Conservation (phyloP, 2,888 invertebrate species). For the Noctua fimbriata region DNA sequence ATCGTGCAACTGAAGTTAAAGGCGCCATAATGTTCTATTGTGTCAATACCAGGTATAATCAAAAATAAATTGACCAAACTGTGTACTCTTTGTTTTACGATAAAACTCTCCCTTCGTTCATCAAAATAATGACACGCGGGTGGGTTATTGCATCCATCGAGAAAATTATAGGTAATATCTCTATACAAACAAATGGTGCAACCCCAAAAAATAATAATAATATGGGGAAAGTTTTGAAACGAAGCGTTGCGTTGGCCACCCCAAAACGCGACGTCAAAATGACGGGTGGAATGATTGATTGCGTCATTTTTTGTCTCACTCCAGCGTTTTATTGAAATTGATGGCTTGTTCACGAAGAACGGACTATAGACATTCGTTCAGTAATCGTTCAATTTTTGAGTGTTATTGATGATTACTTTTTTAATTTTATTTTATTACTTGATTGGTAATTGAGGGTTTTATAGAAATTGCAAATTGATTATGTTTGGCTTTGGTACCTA, state of each 20-base stretch:
- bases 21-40: too few relatives aligned
- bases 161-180: slow-evolving; percentile 46
- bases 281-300: slow-evolving; percentile 71
- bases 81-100: slow-evolving; percentile 8
- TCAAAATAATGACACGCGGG: slow-evolving; percentile 26
- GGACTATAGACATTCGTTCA: slow-evolving; percentile 65
- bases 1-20: too few relatives aligned
- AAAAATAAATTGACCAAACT: too few relatives aligned
- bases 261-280: slow-evolving; percentile 65
- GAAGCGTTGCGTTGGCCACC: slow-evolving; percentile 57
- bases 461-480: neutral
- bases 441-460: slow-evolving; percentile 1
- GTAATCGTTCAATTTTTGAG: slow-evolving; percentile 69
- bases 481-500: neutral
- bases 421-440: slow-evolving; percentile 39
- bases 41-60: too few relatives aligned
- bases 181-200: slow-evolving; percentile 52
- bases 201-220: slow-evolving; percentile 51
- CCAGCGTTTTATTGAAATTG: slow-evolving; percentile 73
- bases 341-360: slow-evolving; percentile 68
- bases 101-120: neutral
- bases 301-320: slow-evolving; percentile 71
- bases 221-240: slow-evolving; percentile 53
- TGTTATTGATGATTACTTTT: slow-evolving; percentile 67
- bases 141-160: slow-evolving; percentile 33